Evolutionary conservation across 2,113 vertebrate genomes (phyloP).

Genomic region (Taurulus bubalis): DNA sequence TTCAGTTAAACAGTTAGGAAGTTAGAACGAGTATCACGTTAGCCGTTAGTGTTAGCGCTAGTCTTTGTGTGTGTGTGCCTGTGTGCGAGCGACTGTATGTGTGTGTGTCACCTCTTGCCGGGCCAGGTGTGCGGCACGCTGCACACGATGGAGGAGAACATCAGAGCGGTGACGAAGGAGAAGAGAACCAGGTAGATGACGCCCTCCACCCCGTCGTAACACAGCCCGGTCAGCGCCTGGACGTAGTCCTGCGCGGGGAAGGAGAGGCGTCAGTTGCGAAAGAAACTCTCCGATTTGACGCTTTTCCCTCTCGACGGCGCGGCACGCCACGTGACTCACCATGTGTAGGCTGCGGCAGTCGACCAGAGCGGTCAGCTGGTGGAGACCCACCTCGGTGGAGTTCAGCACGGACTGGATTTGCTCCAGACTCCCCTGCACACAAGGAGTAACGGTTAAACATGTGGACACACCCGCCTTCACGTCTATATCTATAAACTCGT

Average conservation of each 20-base stretch:
- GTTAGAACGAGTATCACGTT: constrained; percentile 43
- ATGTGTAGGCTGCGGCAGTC: constrained; percentile 96
- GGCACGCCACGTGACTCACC: constrained; percentile 84
- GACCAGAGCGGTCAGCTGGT: constrained; percentile 95
- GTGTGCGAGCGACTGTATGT: constrained; percentile 14
- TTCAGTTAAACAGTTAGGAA: constrained; percentile 22
- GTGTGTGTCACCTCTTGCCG: constrained; percentile 89
- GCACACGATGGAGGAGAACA: constrained; percentile 99
- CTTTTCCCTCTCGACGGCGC: constrained; percentile 12
- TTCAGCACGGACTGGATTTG: constrained; percentile 92
- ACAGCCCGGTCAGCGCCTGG: constrained; percentile 94
- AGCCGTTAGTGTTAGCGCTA: constrained; percentile 51
- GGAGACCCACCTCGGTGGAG: constrained; percentile 91
- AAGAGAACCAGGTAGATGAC: constrained; percentile 98
- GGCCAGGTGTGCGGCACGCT: constrained; percentile 98
- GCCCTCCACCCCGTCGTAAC: constrained; percentile 96
- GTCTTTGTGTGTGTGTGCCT: constrained; percentile 2
- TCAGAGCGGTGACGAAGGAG: constrained; percentile 97
- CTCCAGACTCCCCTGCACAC: constrained; percentile 86
- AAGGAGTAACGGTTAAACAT: constrained; percentile 5
- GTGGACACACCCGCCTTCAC: neutral
- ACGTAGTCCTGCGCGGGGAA: constrained; percentile 89
- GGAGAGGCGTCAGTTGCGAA: neutral
- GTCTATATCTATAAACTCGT: constrained; percentile 4
- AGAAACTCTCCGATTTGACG: neutral